phyloP scores from a whole-genome alignment of 2,888 invertebrate genomes.

The Aleiodes testaceus region DNA sequence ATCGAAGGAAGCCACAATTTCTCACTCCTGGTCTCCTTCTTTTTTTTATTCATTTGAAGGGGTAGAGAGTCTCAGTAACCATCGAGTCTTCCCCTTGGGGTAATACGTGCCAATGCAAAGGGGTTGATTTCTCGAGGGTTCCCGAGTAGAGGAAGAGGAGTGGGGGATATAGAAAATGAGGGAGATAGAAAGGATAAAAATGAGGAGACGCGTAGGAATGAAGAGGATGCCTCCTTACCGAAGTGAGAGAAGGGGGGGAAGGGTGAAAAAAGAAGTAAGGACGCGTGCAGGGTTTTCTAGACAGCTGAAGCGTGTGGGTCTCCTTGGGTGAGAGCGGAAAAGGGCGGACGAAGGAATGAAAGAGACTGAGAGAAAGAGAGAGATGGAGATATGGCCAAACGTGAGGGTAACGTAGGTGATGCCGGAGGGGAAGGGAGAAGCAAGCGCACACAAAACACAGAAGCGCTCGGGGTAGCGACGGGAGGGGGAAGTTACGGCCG shows the following conservation, averaged over 20 bases:
- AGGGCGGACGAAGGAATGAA: slow-evolving; percentile 41
- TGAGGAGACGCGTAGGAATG: slow-evolving; percentile 33
- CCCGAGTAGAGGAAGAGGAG: background rate
- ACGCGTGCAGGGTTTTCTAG: slow-evolving; percentile 54
- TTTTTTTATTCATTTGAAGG: background rate
- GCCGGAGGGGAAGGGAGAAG: slow-evolving; percentile 28
- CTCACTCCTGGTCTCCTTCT: slow-evolving; percentile 38
- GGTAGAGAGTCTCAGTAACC: slow-evolving; percentile 32
- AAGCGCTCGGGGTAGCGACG: slow-evolving; percentile 50
- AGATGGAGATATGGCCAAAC: slow-evolving; percentile 21
- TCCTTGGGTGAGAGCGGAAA: slow-evolving; percentile 51
- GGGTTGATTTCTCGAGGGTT: slow-evolving; percentile 45
- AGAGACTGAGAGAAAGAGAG: slow-evolving; percentile 30
- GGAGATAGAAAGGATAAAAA: slow-evolving; percentile 23
- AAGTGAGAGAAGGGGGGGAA: slow-evolving; percentile 39
- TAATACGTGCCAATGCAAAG: slow-evolving; percentile 40
- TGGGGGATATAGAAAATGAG: background rate
- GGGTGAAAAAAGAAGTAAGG: slow-evolving; percentile 45
- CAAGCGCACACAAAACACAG: slow-evolving; percentile 44
- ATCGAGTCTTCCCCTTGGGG: background rate
- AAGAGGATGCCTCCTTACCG: slow-evolving; percentile 41
- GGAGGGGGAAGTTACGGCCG: slow-evolving; percentile 40
- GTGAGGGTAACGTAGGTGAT: slow-evolving; percentile 31
- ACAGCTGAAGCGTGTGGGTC: slow-evolving; percentile 55
- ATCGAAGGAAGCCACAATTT: slow-evolving; percentile 46